A percentile compares a stretch with the other conserved stretches of the same genome.
Evolutionary conservation across 2,888 invertebrate genomes (phyloP).

Genomic region (Ctena decussata): DNA sequence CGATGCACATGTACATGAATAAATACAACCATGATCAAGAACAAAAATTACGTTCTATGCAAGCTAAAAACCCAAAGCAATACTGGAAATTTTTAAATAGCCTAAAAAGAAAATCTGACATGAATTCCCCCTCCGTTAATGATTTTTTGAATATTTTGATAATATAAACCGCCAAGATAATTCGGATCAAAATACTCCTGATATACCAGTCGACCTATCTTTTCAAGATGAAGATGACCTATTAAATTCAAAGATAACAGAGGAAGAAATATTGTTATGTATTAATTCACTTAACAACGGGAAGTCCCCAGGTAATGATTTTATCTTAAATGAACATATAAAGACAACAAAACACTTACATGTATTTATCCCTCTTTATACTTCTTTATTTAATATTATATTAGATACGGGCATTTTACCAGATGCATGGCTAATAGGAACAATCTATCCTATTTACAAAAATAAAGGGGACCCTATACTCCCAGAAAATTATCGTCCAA

Average conservation of each 20-base stretch:
- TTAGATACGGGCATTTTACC: conserved; percentile 23
- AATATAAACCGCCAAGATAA: not conserved
- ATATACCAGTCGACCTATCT: not conserved
- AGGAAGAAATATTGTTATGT: conserved; percentile 19
- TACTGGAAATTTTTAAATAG: conserved; percentile 24
- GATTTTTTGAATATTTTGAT: conserved; percentile 17
- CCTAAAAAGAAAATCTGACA: not conserved
- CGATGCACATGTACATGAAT: conserved; percentile 15
- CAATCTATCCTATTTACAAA: conserved; percentile 34
- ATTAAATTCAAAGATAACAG: conserved; percentile 15
- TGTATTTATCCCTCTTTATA: conserved; percentile 7
- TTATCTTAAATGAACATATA: conserved; percentile 38
- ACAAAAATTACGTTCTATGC: conserved; percentile 13
- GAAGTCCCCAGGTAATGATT: conserved; percentile 12
- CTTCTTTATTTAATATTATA: conserved; percentile 10
- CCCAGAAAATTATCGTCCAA: conserved; percentile 35
- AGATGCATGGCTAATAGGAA: conserved; percentile 23
- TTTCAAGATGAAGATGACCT: not conserved
- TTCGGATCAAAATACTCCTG: not conserved
- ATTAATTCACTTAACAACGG: conserved; percentile 12
- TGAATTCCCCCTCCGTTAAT: not conserved
- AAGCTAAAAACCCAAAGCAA: conserved; percentile 2
- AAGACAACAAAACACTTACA: conserved; percentile 16
- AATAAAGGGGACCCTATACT: conserved; percentile 25
- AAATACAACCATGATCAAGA: not conserved